These are phyloP conservation scores for Ellobium chinense DNA, from an alignment of 2,888 invertebrate genomes.

Conservation along the genomic window DNA sequence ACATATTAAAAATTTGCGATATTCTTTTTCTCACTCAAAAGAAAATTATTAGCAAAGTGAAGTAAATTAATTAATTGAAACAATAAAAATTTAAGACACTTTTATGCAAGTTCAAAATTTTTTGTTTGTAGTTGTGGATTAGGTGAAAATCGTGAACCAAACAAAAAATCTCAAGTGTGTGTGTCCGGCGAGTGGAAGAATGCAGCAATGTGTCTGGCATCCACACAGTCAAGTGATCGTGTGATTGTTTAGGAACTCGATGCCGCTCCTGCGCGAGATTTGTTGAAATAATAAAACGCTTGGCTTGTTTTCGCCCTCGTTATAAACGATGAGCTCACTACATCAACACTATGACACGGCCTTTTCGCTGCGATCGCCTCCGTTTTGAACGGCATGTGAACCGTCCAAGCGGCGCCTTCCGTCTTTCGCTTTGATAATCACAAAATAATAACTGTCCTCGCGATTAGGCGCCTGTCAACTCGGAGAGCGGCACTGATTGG, in stretches of 20 bases:
- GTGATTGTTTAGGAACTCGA: slow-evolving; percentile 21
- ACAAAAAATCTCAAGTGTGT: too few species aligned
- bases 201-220: not conserved
- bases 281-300: slow-evolving; percentile 42
- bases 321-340: slow-evolving; percentile 23
- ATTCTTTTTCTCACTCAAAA: too few species aligned
- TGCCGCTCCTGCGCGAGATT: slow-evolving; percentile 9
- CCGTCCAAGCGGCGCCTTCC: slow-evolving; percentile 42
- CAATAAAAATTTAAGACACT: too few species aligned
- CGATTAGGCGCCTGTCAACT: slow-evolving; percentile 55
- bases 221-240: not conserved
- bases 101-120: too few species aligned
- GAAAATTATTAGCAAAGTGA: too few species aligned
- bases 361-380: slow-evolving; percentile 19
- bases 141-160: too few species aligned
- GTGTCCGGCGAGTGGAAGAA: too few species aligned
- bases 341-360: slow-evolving; percentile 11
- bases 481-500: slow-evolving; percentile 55
- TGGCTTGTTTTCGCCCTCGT: slow-evolving; percentile 39
- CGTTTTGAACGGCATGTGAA: slow-evolving; percentile 22
- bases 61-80: too few species aligned
- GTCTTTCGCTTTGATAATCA: slow-evolving; percentile 57
- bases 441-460: slow-evolving; percentile 55
- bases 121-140: too few species aligned
- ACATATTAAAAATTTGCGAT: too few species aligned